Percentiles rank a stretch among this genome's conserved stretches.
These are phyloP conservation scores for Paratilapia polleni DNA, from an alignment of 2,113 vertebrate species.

Conservation along the genomic window DNA sequence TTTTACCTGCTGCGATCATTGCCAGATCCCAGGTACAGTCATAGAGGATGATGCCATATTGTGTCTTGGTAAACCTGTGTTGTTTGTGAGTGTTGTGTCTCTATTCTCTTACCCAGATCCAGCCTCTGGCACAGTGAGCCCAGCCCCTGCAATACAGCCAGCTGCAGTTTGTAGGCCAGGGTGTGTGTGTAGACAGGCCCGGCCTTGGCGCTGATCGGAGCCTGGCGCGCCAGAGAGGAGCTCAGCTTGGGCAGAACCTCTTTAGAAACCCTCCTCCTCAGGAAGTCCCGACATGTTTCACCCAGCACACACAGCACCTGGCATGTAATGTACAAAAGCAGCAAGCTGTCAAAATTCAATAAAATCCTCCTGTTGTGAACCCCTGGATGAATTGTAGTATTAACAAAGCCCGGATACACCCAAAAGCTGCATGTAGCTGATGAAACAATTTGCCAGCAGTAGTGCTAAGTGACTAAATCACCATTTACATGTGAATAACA, in stretches of 20 bases:
- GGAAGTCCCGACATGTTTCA: slow-evolving; percentile 87
- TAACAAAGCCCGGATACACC: accelerated
- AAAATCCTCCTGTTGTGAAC: accelerated
- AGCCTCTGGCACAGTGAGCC: slow-evolving; percentile 87
- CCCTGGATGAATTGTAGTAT: not conserved
- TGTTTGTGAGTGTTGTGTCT: not conserved
- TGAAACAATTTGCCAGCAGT: not conserved
- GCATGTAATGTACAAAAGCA: not conserved
- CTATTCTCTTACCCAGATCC: slow-evolving; percentile 85
- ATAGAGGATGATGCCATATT: too few species aligned
- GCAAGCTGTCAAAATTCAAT: not conserved
- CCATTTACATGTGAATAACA: not conserved
- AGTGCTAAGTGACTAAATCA: not conserved
- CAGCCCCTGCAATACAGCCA: slow-evolving; percentile 89
- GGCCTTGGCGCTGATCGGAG: slow-evolving; percentile 85
- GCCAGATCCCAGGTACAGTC: not conserved
- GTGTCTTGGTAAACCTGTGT: not conserved
- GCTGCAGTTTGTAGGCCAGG: slow-evolving; percentile 91
- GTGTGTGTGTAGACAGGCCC: slow-evolving; percentile 89
- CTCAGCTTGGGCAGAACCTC: slow-evolving; percentile 89
- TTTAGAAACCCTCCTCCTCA: slow-evolving; percentile 89
- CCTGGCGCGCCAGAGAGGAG: slow-evolving; percentile 84
- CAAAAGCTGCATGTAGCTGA: not conserved
- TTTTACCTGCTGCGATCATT: too few species aligned
- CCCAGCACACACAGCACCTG: slow-evolving; percentile 90